Conservation (phyloP, 1,140 invertebrate species). For the Rhopalosiphum maidis region DNA sequence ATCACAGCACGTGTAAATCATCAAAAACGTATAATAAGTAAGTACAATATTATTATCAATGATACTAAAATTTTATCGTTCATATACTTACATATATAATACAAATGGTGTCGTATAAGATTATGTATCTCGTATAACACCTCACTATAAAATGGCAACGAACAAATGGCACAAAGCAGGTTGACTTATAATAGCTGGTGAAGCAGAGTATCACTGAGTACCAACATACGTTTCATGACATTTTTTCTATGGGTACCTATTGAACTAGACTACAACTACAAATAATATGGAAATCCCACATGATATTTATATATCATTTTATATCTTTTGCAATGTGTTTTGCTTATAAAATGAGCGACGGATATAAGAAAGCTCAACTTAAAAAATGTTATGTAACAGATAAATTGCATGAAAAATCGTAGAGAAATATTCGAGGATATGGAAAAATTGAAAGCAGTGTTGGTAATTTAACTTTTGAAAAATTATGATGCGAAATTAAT, state of each 20-base stretch:
- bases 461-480: background rate
- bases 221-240: background rate
- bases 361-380: background rate
- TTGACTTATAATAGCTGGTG: too few species aligned
- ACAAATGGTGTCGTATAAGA: too few species aligned
- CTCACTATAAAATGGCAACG: too few species aligned
- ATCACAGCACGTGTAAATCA: background rate
- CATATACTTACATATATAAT: background rate
- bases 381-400: background rate
- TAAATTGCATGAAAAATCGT: background rate
- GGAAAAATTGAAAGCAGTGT: background rate
- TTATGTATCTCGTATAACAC: too few species aligned
- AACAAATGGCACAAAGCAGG: too few species aligned
- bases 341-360: background rate
- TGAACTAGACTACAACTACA: background rate
- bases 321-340: background rate
- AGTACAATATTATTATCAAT: background rate
- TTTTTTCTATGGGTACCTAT: background rate
- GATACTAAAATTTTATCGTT: background rate
- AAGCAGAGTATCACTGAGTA: background rate
- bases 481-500: background rate
- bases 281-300: background rate
- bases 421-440: background rate
- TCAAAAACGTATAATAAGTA: background rate
- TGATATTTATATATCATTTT: background rate